Evolutionary conservation across 2,113 vertebrate genomes (phyloP).

Genomic region (Atrichornis clamosus): DNA sequence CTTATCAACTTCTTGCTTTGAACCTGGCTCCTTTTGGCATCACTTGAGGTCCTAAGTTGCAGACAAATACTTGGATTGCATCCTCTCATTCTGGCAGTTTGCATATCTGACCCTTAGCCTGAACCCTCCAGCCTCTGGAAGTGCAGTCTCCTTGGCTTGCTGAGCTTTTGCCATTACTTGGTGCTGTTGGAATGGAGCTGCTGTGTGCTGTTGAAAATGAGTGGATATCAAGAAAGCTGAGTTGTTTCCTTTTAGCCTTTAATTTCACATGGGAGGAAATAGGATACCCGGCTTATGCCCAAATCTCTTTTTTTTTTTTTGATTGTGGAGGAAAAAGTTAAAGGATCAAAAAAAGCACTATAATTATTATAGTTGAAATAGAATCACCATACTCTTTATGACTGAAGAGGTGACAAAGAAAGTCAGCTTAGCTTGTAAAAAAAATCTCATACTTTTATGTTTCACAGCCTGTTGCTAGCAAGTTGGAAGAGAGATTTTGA

Average conservation of each 20-base stretch:
- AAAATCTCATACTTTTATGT: neutral
- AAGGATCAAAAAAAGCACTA: neutral
- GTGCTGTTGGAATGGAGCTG: neutral
- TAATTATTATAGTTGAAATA: neutral
- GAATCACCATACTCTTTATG: neutral
- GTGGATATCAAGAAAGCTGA: no score
- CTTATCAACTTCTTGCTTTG: neutral
- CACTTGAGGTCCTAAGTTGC: fast-evolving
- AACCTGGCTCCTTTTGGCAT: neutral
- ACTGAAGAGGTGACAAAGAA: neutral
- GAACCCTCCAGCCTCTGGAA: neutral
- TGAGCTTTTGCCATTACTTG: neutral
- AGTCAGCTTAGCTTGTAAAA: neutral
- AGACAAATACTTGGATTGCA: neutral
- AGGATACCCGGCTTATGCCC: neutral
- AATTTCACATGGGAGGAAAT: neutral
- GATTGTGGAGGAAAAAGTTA: neutral
- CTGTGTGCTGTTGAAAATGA: neutral
- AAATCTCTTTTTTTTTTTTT: neutral
- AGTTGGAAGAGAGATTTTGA: neutral
- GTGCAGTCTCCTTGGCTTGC: fast-evolving
- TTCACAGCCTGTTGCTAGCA: neutral
- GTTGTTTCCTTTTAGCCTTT: neutral
- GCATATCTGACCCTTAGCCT: neutral
- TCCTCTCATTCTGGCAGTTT: neutral